phyloP scores from a whole-genome alignment of 2,113 vertebrate genomes.

The Mormyrus lacerda region DNA sequence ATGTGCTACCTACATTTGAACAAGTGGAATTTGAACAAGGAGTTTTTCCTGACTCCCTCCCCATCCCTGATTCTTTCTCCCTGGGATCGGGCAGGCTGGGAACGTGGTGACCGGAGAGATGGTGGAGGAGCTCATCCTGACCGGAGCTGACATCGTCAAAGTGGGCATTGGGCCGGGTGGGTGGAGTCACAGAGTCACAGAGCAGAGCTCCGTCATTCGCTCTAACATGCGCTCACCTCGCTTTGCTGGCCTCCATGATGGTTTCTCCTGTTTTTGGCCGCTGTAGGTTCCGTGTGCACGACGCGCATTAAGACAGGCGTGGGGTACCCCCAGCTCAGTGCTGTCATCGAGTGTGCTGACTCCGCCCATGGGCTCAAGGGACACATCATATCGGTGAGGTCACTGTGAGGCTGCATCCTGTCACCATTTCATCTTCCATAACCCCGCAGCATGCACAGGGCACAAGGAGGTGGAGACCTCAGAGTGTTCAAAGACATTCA shows the following conservation, averaged over 20 bases:
- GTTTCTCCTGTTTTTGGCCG: not conserved
- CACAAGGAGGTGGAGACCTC: not conserved
- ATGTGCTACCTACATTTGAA: not conserved
- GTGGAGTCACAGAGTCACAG: slow-evolving; percentile 9
- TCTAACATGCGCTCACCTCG: not conserved
- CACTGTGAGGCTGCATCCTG: not conserved
- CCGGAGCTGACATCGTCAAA: slow-evolving; percentile 97
- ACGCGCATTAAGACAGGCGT: slow-evolving; percentile 96
- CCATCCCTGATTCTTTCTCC: not conserved
- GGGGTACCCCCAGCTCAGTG: slow-evolving; percentile 93
- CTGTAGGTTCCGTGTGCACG: slow-evolving; percentile 89
- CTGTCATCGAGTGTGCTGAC: slow-evolving; percentile 97
- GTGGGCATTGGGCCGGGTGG: slow-evolving; percentile 94
- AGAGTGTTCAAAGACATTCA: not conserved
- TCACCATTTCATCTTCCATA: not conserved
- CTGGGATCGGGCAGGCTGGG: slow-evolving; percentile 68
- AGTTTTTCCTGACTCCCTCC: not conserved
- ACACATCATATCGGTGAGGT: slow-evolving; percentile 95
- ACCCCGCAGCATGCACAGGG: not conserved
- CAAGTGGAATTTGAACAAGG: no score
- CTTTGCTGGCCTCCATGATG: not conserved
- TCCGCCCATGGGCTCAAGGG: slow-evolving; percentile 95
- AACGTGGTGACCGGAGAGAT: slow-evolving; percentile 98
- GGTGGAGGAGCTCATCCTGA: slow-evolving; percentile 95
- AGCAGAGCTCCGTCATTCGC: not conserved